Conservation (phyloP, 2,888 invertebrate species). For the Pediacus dermestoides region DNA sequence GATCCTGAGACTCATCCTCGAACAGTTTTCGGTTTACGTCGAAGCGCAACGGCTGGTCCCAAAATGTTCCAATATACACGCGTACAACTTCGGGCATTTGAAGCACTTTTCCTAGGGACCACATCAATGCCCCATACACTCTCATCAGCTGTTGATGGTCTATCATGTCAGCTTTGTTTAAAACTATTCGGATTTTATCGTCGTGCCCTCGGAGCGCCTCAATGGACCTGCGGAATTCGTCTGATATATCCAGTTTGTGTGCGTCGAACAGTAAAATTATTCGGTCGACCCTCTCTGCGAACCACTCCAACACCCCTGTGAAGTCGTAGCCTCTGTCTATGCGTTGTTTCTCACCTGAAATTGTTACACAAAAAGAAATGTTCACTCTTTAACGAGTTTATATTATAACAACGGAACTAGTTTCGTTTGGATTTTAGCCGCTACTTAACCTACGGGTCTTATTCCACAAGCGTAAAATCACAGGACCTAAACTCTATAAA, state of each 20-base stretch:
- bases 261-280: slow-evolving; percentile 97
- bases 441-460: too few species aligned
- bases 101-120: slow-evolving; percentile 97
- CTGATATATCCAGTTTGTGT: slow-evolving; percentile 98
- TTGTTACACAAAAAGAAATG: too few species aligned
- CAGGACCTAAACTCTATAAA: too few species aligned
- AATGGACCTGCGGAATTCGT: slow-evolving; percentile 95
- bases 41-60: slow-evolving; percentile 94
- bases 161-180: slow-evolving; percentile 99
- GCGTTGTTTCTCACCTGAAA: slow-evolving; percentile 89
- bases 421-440: too few species aligned
- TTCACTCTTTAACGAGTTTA: too few species aligned
- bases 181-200: slow-evolving; percentile 95
- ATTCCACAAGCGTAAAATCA: too few species aligned
- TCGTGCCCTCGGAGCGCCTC: slow-evolving; percentile 94
- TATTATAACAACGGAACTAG: too few species aligned
- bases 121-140: slow-evolving; percentile 98
- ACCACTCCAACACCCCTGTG: slow-evolving; percentile 98
- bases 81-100: slow-evolving; percentile 99
- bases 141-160: slow-evolving; percentile 98
- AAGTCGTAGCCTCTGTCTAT: slow-evolving; percentile 94
- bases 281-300: slow-evolving; percentile 96
- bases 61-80: slow-evolving; percentile 98
- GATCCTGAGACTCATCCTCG: slow-evolving; percentile 92
- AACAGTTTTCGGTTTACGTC: slow-evolving; percentile 90